These are phyloP conservation scores for Boloria selene DNA, from an alignment of 2,888 invertebrate genomes.

Conservation along the genomic window DNA sequence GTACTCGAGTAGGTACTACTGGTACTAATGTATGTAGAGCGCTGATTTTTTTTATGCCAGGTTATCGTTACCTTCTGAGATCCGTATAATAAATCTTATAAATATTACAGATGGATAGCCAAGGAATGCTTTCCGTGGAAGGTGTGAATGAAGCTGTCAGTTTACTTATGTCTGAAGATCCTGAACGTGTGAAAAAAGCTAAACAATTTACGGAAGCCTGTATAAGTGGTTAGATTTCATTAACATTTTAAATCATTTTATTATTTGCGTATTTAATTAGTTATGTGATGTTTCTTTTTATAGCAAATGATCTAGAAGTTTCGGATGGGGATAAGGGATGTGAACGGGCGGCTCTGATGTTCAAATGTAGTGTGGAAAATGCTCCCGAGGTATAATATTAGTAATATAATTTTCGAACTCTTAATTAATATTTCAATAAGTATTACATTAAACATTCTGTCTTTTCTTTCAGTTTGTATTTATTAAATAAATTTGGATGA, in stretches of 20 bases:
- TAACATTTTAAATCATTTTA: not conserved
- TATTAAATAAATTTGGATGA: no score
- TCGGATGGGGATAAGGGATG: slow-evolving; percentile 58
- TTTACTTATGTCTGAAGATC: slow-evolving; percentile 54
- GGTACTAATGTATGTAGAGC: no score
- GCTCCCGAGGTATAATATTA: slow-evolving; percentile 47
- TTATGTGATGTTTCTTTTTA: slow-evolving; percentile 20
- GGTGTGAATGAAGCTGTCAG: slow-evolving; percentile 57
- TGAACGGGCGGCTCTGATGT: slow-evolving; percentile 60
- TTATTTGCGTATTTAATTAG: not conserved
- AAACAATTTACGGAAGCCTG: slow-evolving; percentile 65
- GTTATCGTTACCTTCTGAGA: no score
- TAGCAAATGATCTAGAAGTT: slow-evolving; percentile 53
- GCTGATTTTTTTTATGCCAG: no score
- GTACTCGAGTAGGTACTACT: no score
- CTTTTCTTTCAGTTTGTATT: no score
- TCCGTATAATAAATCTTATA: not conserved
- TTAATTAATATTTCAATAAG: no score
- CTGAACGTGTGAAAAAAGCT: slow-evolving; percentile 54
- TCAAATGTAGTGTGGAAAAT: slow-evolving; percentile 55
- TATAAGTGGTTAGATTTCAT: slow-evolving; percentile 54
- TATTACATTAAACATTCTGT: no score
- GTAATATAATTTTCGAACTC: no score
- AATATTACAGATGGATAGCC: slow-evolving; percentile 65
- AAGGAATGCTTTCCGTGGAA: slow-evolving; percentile 63